Conservation (phyloP, 2,797 vertebrate genomes). For the Simalia tracyae region DNA sequence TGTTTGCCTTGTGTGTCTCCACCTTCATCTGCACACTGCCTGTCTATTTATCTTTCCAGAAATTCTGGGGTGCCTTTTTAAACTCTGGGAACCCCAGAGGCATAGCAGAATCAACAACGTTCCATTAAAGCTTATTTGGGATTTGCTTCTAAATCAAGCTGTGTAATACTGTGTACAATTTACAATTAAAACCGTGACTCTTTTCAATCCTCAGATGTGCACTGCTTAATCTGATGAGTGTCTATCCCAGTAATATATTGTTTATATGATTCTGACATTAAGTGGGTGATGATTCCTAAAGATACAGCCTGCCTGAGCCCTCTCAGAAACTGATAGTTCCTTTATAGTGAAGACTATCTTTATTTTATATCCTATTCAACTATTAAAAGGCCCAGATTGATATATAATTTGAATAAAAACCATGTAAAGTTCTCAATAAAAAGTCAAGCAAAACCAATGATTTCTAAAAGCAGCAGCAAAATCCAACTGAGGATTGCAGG, state of each 20-base stretch:
- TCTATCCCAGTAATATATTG: neutral
- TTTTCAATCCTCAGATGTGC: neutral
- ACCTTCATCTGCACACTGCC: conserved; percentile 19
- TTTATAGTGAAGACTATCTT: neutral
- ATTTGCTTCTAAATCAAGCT: neutral
- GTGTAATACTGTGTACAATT: neutral
- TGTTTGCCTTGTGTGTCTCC: conserved; percentile 47
- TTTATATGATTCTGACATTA: neutral
- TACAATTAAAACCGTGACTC: neutral
- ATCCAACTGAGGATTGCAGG: neutral
- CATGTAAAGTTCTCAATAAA: neutral
- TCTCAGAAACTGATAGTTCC: neutral
- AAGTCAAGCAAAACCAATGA: neutral
- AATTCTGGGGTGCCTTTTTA: conserved; percentile 30
- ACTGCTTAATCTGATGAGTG: neutral
- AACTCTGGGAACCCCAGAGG: conserved; percentile 11
- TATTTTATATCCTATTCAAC: neutral
- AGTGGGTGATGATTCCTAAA: conserved; percentile 1
- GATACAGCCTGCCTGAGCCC: neutral
- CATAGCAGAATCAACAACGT: conserved; percentile 7
- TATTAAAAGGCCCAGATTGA: neutral
- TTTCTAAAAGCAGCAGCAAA: neutral
- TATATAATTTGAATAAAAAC: neutral
- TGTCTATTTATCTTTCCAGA: conserved; percentile 19
- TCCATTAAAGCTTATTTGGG: neutral